Evolutionary conservation across 2,888 invertebrate genomes (phyloP), one percentile per base, ranked within the genome.

Genomic region (Catocala nupta): DNA sequence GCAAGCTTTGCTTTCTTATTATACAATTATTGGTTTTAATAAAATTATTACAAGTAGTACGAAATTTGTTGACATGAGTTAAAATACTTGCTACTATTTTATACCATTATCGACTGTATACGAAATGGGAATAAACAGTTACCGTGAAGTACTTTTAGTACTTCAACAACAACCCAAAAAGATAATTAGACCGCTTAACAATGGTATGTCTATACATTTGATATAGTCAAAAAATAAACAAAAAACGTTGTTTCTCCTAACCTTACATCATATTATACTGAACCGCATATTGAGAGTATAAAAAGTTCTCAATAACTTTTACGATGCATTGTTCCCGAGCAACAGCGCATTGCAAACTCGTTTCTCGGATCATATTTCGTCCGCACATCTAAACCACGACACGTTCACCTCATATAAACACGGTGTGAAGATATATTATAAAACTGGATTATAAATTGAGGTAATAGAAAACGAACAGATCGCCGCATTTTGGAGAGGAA

Each of bases 351-450:
- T 71, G 72, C 78, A 81, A 87, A 89, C 88, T 81, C 76, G 86
- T 88, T 89, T 68, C 65, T 68, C 59, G 77, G 82, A 84, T 89
- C 84, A 71, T 75, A 83, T 89, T 88, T 82, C 87, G 71, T 81
- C 71, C 79, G 78, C 78, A 68, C 80, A 76, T 81, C 77, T 69
- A 77, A 71, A 77, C 75, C 75, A 57, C 68, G 63, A 70, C 66
- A 62, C 68, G 68, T 69, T 68, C 70, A 58, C 70, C 62, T 71
- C 68, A 70, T 75, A 77, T 71, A 52, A 68, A 64, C 68, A 34
- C 66, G 63, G 51, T 68, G 61, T 58, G 73, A 56, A 55, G 68
- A 59, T 63, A 68, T 69, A 61, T 68, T 73, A 69, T 63, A 78
- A 65, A 68, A 71, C 65, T 70, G 55, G 54, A 59, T 70, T 60